Evolutionary conservation across 2,797 vertebrate species (phyloP).

Genomic region (Thamnophis elegans): DNA sequence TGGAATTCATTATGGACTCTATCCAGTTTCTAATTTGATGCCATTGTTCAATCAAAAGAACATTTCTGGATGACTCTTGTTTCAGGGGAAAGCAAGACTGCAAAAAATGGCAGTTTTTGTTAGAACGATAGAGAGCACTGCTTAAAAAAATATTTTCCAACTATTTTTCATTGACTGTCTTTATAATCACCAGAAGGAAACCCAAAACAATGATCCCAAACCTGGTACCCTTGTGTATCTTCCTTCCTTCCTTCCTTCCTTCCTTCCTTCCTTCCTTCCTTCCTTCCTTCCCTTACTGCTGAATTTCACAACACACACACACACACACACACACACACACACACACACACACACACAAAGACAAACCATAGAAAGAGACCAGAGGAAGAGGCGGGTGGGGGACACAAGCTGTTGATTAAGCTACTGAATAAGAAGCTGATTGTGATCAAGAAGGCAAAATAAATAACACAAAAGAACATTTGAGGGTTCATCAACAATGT

Average conservation of each 20-base stretch:
- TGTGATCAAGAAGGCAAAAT: constrained; percentile 29
- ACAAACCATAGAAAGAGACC: constrained; percentile 26
- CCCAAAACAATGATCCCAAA: neutral
- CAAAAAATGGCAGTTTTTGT: neutral
- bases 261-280: neutral
- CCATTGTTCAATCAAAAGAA: neutral
- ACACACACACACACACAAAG: neutral
- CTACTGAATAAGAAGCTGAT: constrained; percentile 34
- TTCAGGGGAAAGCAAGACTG: neutral
- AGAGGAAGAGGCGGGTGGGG: neutral
- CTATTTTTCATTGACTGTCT: neutral
- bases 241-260: neutral
- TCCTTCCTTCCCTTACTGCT: no score
- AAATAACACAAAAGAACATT: constrained; percentile 5
- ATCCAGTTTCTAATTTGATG: neutral
- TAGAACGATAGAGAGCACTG: neutral
- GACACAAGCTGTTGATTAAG: constrained; percentile 28
- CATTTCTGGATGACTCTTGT: neutral
- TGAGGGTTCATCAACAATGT: constrained; percentile 7
- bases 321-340: no score
- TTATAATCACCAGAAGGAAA: neutral
- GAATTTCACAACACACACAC: neutral
- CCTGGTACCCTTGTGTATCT: neutral
- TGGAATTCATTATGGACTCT: neutral
- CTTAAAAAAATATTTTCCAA: neutral